phyloP scores from a whole-genome alignment of 2,888 invertebrate genomes.

The Pandemis heparana region DNA sequence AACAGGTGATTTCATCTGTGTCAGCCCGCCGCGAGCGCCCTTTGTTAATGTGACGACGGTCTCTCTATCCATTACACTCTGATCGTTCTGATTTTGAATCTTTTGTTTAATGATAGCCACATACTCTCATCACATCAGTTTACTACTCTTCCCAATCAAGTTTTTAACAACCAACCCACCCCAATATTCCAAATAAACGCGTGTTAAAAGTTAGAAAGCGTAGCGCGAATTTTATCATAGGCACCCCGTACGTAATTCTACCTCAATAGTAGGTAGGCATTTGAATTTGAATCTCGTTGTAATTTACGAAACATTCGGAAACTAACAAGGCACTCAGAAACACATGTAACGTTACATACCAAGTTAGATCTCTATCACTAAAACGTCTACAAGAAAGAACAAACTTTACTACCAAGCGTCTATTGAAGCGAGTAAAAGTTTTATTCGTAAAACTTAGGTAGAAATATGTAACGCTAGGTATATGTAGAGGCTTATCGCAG shows the following conservation, averaged over 20 bases:
- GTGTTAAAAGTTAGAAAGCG: background rate
- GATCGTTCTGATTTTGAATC: slow-evolving; percentile 42
- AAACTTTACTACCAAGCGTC: slow-evolving; percentile 39
- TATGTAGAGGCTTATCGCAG: slow-evolving; percentile 55
- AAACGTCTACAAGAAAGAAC: slow-evolving; percentile 26
- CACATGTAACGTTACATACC: slow-evolving; percentile 24
- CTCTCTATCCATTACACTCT: slow-evolving; percentile 44
- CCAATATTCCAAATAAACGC: background rate
- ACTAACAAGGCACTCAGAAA: slow-evolving; percentile 30
- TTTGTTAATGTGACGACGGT: slow-evolving; percentile 55
- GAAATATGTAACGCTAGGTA: slow-evolving; percentile 44
- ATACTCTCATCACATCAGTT: background rate
- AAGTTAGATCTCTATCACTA: slow-evolving; percentile 37
- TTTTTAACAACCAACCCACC: background rate
- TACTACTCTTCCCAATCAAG: too few relatives aligned
- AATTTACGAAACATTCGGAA: background rate
- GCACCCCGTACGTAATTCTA: too few relatives aligned
- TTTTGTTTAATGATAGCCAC: slow-evolving; percentile 35
- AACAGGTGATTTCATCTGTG: slow-evolving; percentile 57
- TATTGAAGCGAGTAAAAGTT: slow-evolving; percentile 41
- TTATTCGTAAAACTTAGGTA: slow-evolving; percentile 44
- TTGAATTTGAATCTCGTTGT: background rate
- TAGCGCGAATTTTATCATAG: background rate
- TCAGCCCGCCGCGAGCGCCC: slow-evolving; percentile 47
- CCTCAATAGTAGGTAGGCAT: background rate